Percentiles rank a stretch among this genome's conserved stretches.
Evolutionary conservation across 2,888 invertebrate species (phyloP).

Genomic region (Spicauda simplicius): DNA sequence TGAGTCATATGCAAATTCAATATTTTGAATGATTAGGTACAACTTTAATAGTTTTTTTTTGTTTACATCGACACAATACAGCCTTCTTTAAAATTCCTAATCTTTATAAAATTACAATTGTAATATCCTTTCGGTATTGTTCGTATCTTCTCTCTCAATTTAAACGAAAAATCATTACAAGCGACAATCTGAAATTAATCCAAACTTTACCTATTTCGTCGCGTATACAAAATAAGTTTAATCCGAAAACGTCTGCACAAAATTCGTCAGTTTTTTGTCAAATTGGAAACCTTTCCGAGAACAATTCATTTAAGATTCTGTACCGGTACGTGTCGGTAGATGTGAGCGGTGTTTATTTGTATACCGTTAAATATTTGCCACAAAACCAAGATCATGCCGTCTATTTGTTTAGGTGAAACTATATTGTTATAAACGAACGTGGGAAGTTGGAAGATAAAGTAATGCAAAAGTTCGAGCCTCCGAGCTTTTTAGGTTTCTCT

Average conservation of each 20-base stretch:
- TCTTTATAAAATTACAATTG: too few species aligned
- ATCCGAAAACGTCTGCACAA: slow-evolving; percentile 19
- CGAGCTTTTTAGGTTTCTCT: slow-evolving; percentile 60
- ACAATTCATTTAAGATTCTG: slow-evolving; percentile 33
- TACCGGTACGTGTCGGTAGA: slow-evolving; percentile 30
- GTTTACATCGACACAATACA: too few species aligned
- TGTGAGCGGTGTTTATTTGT: slow-evolving; percentile 35
- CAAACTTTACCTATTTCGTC: background rate
- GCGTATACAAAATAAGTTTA: background rate
- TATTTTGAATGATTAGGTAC: too few species aligned
- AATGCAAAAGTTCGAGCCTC: slow-evolving; percentile 43
- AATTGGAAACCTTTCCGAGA: slow-evolving; percentile 30
- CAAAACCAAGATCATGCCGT: slow-evolving; percentile 42
- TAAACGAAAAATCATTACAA: background rate
- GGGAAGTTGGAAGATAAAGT: slow-evolving; percentile 61
- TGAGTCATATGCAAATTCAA: too few species aligned
- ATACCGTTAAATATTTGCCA: slow-evolving; percentile 69
- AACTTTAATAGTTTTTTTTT: too few species aligned
- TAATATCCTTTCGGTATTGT: too few species aligned
- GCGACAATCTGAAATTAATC: background rate
- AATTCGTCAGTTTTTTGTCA: slow-evolving; percentile 27
- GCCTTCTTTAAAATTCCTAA: too few species aligned
- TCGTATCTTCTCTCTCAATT: background rate
- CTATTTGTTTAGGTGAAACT: slow-evolving; percentile 73
- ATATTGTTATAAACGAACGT: slow-evolving; percentile 63